Conservation (phyloP, 2,113 vertebrate species). For the Dipodomys spectabilis region DNA sequence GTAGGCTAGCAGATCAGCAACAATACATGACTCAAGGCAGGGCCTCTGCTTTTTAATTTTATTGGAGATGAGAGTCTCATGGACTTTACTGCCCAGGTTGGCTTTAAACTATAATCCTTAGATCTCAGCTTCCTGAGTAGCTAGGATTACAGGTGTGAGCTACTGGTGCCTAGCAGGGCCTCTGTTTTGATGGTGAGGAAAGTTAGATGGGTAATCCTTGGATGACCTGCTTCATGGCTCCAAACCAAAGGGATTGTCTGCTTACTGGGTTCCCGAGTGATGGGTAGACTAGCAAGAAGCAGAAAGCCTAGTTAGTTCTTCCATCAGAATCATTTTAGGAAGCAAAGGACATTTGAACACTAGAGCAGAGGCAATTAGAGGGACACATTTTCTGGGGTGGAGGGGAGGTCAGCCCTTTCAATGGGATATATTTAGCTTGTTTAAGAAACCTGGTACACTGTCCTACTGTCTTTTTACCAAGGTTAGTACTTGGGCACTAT, state of each 20-base stretch:
- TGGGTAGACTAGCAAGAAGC: not conserved
- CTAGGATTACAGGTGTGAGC: too few species aligned
- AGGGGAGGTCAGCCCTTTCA: not conserved
- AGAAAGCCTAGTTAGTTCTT: not conserved
- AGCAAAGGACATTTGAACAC: slow-evolving; percentile 26
- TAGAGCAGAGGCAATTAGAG: not conserved
- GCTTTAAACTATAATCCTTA: too few species aligned
- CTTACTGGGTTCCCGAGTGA: not conserved
- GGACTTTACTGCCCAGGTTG: too few species aligned
- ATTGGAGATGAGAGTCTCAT: too few species aligned
- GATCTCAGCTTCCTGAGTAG: too few species aligned
- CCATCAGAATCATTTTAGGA: slow-evolving; percentile 34
- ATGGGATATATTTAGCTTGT: not conserved
- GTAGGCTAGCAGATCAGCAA: not conserved
- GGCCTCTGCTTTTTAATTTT: not conserved
- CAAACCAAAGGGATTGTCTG: not conserved
- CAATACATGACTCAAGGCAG: not conserved
- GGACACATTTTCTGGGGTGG: slow-evolving; percentile 32
- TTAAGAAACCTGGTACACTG: not conserved
- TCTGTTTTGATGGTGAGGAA: not conserved
- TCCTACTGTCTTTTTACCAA: slow-evolving; percentile 25
- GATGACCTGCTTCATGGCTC: not conserved
- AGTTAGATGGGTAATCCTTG: not conserved
- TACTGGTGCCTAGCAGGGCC: too few species aligned
- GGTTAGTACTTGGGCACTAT: not conserved